phyloP scores from a whole-genome alignment of 2,888 invertebrate species.

The Fissipunctia ypsillon region DNA sequence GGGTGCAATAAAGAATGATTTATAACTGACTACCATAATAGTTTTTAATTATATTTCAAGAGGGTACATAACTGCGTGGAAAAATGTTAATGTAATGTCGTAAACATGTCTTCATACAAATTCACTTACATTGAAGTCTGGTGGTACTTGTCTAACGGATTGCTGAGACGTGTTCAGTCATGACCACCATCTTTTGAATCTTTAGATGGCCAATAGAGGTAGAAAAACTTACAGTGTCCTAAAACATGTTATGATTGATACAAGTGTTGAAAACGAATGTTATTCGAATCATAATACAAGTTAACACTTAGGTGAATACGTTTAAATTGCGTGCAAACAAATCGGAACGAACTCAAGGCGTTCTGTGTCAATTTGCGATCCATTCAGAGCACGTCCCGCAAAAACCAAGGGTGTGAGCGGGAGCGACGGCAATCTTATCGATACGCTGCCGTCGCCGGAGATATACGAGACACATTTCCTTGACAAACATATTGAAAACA shows the following conservation, averaged over 20 bases:
- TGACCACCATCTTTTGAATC: neutral
- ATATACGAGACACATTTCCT: neutral
- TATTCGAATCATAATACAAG: constrained; percentile 61
- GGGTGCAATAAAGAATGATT: constrained; percentile 86
- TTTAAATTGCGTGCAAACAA: constrained; percentile 84
- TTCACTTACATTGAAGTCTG: constrained; percentile 43
- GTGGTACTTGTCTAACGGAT: constrained; percentile 18
- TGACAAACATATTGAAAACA: neutral
- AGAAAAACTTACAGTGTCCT: neutral
- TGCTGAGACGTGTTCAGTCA: constrained; percentile 6
- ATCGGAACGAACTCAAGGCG: constrained; percentile 81
- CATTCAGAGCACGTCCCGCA: constrained; percentile 81
- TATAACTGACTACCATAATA: constrained; percentile 82
- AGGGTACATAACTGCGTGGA: constrained; percentile 68
- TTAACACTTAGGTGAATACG: constrained; percentile 81
- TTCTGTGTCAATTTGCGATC: constrained; percentile 85
- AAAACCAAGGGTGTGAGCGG: constrained; percentile 71
- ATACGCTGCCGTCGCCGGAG: constrained; percentile 28
- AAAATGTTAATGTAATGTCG: constrained; percentile 52
- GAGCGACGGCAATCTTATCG: constrained; percentile 54
- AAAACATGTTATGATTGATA: constrained; percentile 37
- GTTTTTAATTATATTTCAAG: constrained; percentile 86
- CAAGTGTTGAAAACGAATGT: constrained; percentile 39
- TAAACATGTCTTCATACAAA: constrained; percentile 50
- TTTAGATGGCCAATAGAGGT: neutral